Base-by-base conservation (phyloP, 2,797 vertebrate species). In the Malacoctenus gilli region DNA sequence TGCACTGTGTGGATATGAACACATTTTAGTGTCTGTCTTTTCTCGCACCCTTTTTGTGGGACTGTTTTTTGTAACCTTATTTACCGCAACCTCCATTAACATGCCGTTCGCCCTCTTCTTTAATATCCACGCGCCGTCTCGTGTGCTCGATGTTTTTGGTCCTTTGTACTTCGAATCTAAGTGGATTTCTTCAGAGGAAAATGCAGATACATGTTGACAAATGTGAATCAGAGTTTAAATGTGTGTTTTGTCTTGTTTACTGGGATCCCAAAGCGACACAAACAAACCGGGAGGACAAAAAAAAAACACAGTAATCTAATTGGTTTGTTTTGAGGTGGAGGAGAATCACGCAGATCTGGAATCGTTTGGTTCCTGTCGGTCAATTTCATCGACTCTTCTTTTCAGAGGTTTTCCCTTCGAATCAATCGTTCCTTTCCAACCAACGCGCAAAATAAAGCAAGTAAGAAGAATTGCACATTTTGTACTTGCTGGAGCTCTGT, bases 171-270 rank as follows among this genome's bases (percentile, higher is more conserved):
- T 52, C 52, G 8, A 55, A 49, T 62, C 31, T 75, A 28, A 39
- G 52, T 75, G 50, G 37, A 50, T 75, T 82, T 62, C 9, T 28
- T 28, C 69, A 59, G 52, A 54, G 57, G 72, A 78, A 72, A 64
- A 77, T 80, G 66, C 67, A 76, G 79, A 66, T 73, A 59, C 36
- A 40, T 41, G 36, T 77, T 55, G 55, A 48, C 25, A 68, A 56
- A 64, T 56, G 35, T 62, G 22, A 39, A 54, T 56, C 28, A 36
- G 20, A 59, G 11, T 49, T 49, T 7, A 40, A 35, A 19, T 34
- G 23, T 40, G 22, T 71, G 35, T 68, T 52, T 44, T 12, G 19
- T 23, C n/a, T 25, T 35, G 64, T 61, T 68, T 75, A 42, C 18
- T 74, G 39, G 20, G 49, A 41, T n/a, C n/a, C 36, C 10, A 55